These are phyloP conservation scores for Hippocampus barbouri DNA, from an alignment of 2,113 vertebrate genomes.

Conservation along the genomic window DNA sequence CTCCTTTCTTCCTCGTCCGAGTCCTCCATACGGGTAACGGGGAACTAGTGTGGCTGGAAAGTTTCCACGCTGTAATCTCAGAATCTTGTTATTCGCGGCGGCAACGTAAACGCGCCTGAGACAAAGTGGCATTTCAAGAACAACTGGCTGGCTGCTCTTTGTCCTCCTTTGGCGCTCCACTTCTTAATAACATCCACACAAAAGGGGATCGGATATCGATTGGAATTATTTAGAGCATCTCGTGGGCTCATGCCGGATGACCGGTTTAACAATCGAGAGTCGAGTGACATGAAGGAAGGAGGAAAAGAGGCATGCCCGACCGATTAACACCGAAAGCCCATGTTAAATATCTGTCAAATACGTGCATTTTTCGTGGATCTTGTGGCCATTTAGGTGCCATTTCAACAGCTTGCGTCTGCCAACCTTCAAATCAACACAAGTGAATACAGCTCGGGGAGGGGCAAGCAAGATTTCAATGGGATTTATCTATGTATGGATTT, in stretches of 20 bases:
- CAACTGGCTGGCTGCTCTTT: conserved; percentile 1
- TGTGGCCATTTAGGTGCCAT: not conserved
- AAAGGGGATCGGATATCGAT: not conserved
- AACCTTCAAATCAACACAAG: no score
- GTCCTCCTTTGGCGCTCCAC: not conserved
- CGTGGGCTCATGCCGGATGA: not conserved
- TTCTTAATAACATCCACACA: conserved; percentile 1
- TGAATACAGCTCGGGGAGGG: no score
- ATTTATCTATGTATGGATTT: no score
- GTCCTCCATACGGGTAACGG: not conserved
- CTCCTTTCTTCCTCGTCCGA: not conserved
- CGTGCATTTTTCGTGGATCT: not conserved
- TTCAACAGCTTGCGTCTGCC: no score
- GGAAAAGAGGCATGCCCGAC: conserved; percentile 1
- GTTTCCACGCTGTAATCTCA: conserved; percentile 4
- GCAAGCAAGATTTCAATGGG: no score
- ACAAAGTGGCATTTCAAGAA: not conserved
- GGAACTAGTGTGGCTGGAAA: conserved; percentile 5
- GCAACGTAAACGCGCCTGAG: conserved; percentile 8
- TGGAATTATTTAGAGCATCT: not conserved
- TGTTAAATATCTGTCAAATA: not conserved
- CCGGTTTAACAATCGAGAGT: not conserved
- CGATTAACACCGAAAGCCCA: not conserved
- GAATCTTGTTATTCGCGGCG: conserved; percentile 4
- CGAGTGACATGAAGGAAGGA: not conserved